Percentiles rank a stretch among this genome's conserved stretches.
These are phyloP conservation scores for Regulus satrapa DNA, from an alignment of 2,113 vertebrate genomes.

Conservation along the genomic window DNA sequence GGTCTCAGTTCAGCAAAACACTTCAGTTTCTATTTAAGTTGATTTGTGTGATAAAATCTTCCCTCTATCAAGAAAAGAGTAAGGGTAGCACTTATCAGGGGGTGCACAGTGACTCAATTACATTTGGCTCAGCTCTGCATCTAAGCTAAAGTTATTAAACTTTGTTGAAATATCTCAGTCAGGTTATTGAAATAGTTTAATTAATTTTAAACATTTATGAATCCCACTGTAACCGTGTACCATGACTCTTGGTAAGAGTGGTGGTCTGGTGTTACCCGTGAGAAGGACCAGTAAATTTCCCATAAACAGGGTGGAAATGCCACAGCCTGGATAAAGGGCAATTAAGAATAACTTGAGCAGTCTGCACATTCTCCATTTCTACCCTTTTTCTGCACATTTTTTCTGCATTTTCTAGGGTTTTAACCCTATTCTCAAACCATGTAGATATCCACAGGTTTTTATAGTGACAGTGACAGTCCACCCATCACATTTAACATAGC, in stretches of 20 bases:
- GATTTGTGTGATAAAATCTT: neutral
- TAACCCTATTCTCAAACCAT: neutral
- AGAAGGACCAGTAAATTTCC: neutral
- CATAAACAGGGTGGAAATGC: neutral
- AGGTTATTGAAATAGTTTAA: neutral
- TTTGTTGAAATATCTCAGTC: neutral
- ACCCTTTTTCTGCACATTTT: neutral
- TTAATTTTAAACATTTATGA: neutral
- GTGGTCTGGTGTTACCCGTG: neutral
- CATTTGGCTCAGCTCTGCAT: neutral
- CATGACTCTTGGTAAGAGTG: fast-evolving
- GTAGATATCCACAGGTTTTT: fast-evolving
- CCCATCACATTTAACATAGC: fast-evolving
- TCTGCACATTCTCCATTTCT: neutral
- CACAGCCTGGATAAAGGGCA: neutral
- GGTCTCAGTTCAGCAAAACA: neutral
- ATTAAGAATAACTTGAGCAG: neutral
- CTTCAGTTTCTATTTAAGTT: neutral
- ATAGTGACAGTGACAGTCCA: neutral
- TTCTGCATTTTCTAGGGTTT: neutral
- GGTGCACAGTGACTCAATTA: neutral
- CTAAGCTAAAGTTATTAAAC: neutral
- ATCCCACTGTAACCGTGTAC: neutral
- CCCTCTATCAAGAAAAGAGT: neutral
- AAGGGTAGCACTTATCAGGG: neutral